These are phyloP conservation scores for Potorous gilbertii DNA, from an alignment of 2,797 vertebrate genomes.

Conservation along the genomic window DNA sequence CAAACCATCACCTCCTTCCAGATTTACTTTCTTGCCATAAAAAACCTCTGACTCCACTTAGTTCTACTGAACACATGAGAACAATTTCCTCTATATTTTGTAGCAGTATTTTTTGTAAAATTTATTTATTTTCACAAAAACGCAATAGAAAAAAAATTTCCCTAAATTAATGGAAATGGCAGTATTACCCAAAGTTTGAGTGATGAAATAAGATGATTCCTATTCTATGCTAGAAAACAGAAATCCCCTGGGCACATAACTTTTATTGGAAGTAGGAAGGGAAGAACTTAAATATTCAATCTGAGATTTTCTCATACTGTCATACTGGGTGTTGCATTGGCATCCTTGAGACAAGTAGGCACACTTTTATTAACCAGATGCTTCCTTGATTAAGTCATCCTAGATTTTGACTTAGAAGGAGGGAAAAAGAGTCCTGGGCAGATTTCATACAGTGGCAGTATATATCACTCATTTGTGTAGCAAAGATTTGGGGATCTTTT, in stretches of 20 bases:
- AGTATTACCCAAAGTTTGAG: conserved; percentile 45
- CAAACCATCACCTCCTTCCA: not conserved
- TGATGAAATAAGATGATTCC: conserved; percentile 27
- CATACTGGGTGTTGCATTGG: not conserved
- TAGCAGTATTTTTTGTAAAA: not conserved
- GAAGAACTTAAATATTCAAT: conserved; percentile 39
- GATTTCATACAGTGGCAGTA: conserved; percentile 25
- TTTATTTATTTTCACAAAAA: conserved; percentile 28
- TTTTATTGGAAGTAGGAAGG: conserved; percentile 31
- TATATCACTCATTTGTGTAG: conserved; percentile 2
- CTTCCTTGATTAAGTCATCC: conserved; percentile 36
- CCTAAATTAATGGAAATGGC: conserved; percentile 29
- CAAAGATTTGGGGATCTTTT: conserved; percentile 54
- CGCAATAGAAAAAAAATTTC: conserved; percentile 10
- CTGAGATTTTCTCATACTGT: not conserved
- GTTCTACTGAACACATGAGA: not conserved
- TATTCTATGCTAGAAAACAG: conserved; percentile 13
- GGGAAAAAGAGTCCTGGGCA: conserved; percentile 13
- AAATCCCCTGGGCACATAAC: not conserved
- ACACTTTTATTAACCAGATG: conserved; percentile 34
- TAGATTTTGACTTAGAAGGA: conserved; percentile 45
- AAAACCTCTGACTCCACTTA: not conserved
- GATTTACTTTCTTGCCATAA: conserved; percentile 18
- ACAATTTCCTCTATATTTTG: conserved; percentile 41
- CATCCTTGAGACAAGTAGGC: conserved; percentile 19